A percentile compares a stretch with the other conserved stretches of the same genome.
Conservation (phyloP, 2,113 vertebrate species). For the Ictalurus furcatus region DNA sequence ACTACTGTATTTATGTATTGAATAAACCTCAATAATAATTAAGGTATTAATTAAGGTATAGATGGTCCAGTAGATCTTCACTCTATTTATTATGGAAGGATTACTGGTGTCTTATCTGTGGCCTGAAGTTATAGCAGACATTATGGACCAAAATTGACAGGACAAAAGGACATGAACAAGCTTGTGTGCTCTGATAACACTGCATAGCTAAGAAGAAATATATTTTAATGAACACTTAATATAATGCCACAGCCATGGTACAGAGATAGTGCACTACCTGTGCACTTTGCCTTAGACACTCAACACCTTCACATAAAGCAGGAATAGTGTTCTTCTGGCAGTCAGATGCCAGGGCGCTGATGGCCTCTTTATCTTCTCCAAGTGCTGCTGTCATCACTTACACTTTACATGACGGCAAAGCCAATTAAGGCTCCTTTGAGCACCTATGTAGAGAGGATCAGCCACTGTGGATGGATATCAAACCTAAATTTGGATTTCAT, state of each 20-base stretch:
- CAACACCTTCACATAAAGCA: constrained; percentile 69
- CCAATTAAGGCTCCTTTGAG: neutral
- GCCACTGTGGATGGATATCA: neutral
- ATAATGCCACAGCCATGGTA: constrained; percentile 26
- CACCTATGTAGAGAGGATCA: neutral
- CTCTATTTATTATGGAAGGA: neutral
- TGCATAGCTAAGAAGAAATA: neutral
- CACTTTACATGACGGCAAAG: constrained; percentile 34
- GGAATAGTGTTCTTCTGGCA: constrained; percentile 49
- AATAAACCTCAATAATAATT: neutral
- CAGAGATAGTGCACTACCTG: constrained; percentile 48
- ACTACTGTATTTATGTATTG: neutral
- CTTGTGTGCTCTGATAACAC: neutral
- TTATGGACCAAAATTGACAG: neutral
- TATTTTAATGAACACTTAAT: constrained; percentile 23
- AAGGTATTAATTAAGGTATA: neutral
- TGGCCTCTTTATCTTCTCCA: constrained; percentile 46
- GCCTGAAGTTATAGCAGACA: neutral
- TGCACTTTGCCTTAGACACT: constrained; percentile 64
- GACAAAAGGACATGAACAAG: neutral
- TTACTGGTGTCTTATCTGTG: neutral
- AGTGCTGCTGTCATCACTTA: constrained; percentile 41
- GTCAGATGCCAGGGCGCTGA: constrained; percentile 43
- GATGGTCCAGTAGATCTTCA: neutral
- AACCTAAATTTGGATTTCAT: neutral